Evolutionary conservation across 2,113 vertebrate species (phyloP), one percentile per base, ranked within the genome.

Genomic region (Mastomys natalensis): DNA sequence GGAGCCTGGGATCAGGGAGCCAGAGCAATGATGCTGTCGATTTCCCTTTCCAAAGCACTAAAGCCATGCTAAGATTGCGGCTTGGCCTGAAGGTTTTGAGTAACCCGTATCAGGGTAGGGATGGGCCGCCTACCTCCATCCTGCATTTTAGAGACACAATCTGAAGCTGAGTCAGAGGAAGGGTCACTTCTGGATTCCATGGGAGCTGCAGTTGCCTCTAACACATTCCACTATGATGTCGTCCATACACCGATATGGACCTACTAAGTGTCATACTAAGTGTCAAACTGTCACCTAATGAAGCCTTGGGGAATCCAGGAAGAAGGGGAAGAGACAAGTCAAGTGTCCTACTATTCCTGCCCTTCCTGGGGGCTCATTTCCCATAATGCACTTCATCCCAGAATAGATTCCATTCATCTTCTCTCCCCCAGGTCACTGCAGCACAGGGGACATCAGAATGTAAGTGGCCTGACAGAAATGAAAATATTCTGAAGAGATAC

Each of bases 141-240:
- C 40, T 94, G 87, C 88, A 68, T 90, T 92, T 84, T 68, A 92
- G 68, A 93, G 55, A 95, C 29, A 73, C 45, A 40, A 22, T 68
- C 55, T 74, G 16, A 12, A 45, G 6, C 6, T 92, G 90, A 89
- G 80, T 85, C 66, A 29, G 66, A 68, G 43, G 4, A 95, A 16
- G 7, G 31, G 34, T 40, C 64, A 29, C 29, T 51, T 85, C 90
- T 73, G 43, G 40, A 87, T 51, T 45, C 51, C 29, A 3, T 70
- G 13, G 43, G 15, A 40, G 62, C 89, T 64, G 70, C 13, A 12
- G 51, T 43, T 77, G 13, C 68, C 74, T 37, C 94, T 26, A 21
- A n/a, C 66, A 31, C 66, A 68, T 94, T 87, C 89, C 76, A 84
- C 62, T 40, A 29, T 0, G 40, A 26, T 40, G 8, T 10, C 2